Evolutionary conservation across 2,113 vertebrate species (phyloP), one percentile per base, ranked within the genome.

Genomic region (Nerophis lumbriciformis): DNA sequence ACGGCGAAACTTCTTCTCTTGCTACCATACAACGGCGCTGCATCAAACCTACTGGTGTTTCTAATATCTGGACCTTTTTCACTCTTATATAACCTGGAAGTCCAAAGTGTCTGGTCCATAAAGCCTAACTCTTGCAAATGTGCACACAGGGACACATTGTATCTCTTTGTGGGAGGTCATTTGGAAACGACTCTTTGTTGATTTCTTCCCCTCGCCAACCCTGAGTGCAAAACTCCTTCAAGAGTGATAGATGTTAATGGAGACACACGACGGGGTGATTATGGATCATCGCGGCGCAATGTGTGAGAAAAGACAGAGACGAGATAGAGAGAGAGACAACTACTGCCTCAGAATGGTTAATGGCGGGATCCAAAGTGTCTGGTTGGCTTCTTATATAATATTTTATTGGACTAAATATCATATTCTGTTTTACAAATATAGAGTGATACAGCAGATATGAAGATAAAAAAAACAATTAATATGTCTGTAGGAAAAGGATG

Each of bases 171-270:
- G 63, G 77, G 75, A 83, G 85, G 83, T 85, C 83, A 80, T 84
- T 83, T 77, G 63, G 72, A 80, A 80, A 84, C 61, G 48, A 53
- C 68, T 67, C 61, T 59, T 66, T 68, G 54, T 58, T 39, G 14
- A 62, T 73, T 72, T 64, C 69, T 68, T 57, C 76, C 51, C 69
- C 62, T 67, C 35, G 58, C 42, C 7, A 8, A 79, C 70, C 78
- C 72, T 66, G 52, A 83, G 75, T 71, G 79, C 8, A 65, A 85
- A 76, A 81, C 68, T 81, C 79, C 82, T 80, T 82, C 74, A 84
- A 75, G 77, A 73, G 65, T 83, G 81, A 88, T 81, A 79, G 79
- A 88, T 88, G 84, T 65, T 85, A 78, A 85, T 85, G 81, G 71
- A 77, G 75, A 80, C 77, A 71, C 74, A 66, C 66, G 15, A 66